Evolutionary conservation across 1,140 invertebrate species (phyloP).

Genomic region (Apis laboriosa): DNA sequence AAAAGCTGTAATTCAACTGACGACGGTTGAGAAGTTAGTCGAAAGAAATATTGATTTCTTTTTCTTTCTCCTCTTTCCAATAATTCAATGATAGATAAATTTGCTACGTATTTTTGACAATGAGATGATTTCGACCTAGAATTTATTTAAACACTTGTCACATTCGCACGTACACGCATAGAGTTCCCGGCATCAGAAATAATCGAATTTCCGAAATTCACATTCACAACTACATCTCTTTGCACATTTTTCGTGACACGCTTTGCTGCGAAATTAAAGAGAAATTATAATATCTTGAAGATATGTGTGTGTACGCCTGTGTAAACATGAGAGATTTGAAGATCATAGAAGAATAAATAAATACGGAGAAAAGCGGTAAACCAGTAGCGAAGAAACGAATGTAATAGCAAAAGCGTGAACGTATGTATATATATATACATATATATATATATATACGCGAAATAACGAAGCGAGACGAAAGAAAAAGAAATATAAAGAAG

Average conservation of each 20-base stretch:
- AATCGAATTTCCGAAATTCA: constrained; percentile 47
- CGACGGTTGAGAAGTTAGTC: no score
- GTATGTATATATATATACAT: background rate
- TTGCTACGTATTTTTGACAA: no score
- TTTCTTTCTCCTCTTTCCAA: no score
- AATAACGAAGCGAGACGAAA: background rate
- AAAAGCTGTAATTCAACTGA: no score
- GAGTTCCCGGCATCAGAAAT: constrained; percentile 15
- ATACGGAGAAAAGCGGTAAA: background rate
- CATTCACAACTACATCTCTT: constrained; percentile 21
- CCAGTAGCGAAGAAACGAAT: background rate
- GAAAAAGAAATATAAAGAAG: background rate
- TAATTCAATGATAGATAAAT: no score
- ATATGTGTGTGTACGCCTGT: background rate
- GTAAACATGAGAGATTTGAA: background rate
- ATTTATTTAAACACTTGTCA: constrained; percentile 13
- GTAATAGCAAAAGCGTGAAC: background rate
- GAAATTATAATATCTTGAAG: constrained; percentile 42
- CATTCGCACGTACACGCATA: background rate
- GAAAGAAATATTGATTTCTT: no score
- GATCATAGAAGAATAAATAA: no score
- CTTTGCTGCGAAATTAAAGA: constrained; percentile 50
- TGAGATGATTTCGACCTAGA: constrained; percentile 10
- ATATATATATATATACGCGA: background rate
- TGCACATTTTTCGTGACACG: constrained; percentile 7